Percentiles rank a stretch among this genome's conserved stretches.
Evolutionary conservation across 1,140 invertebrate genomes (phyloP).

Genomic region (Apis laboriosa): DNA sequence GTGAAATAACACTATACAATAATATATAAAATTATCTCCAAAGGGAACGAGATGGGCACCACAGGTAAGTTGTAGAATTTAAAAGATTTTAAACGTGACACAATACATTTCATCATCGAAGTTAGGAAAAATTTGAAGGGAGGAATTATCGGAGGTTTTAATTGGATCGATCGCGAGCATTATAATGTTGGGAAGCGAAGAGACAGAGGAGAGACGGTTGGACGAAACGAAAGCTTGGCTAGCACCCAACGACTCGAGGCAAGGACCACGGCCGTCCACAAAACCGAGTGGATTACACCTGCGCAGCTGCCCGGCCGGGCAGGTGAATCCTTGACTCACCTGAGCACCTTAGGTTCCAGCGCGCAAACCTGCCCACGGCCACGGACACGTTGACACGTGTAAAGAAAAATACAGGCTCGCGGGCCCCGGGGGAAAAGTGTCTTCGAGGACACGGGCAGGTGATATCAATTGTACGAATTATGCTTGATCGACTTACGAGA

Average conservation of each 20-base stretch:
- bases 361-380: constrained; percentile 50
- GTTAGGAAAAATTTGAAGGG: no score
- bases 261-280: constrained; percentile 60
- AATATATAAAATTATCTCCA: no score
- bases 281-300: constrained; percentile 79
- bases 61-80: no score
- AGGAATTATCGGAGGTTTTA: no score
- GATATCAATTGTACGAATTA: constrained; percentile 76
- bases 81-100: no score
- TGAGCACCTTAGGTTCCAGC: constrained; percentile 67
- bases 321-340: constrained; percentile 80
- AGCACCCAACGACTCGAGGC: not conserved
- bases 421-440: not conserved
- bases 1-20: no score
- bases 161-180: no score
- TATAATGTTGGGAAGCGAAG: no score
- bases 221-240: constrained; percentile 9
- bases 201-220: not conserved
- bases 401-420: constrained; percentile 31
- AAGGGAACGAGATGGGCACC: no score
- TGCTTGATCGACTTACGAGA: constrained; percentile 67
- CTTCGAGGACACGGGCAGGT: constrained; percentile 48
- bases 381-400: constrained; percentile 55
- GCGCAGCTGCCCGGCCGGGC: constrained; percentile 77
- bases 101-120: no score